Evolutionary conservation across 2,888 invertebrate genomes (phyloP).

Genomic region (Meteorus cinctellus): DNA sequence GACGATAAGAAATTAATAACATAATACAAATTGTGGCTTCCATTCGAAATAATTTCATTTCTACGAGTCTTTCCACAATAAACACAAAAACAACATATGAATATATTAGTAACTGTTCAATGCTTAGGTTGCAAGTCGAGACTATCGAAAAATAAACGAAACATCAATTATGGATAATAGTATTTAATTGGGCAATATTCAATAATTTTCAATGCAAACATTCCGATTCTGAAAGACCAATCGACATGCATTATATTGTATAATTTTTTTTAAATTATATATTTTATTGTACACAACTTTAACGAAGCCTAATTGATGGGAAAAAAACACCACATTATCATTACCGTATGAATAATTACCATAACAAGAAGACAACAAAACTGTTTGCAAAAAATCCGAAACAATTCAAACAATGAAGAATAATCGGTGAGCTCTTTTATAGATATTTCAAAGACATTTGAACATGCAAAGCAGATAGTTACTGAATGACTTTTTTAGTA

Average conservation of each 20-base stretch:
- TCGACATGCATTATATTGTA: not conserved
- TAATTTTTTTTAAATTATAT: not conserved
- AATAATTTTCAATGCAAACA: not conserved
- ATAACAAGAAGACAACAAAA: not conserved
- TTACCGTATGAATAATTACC: slow-evolving; percentile 7
- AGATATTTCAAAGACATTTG: slow-evolving; percentile 2
- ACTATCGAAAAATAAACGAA: slow-evolving; percentile 16
- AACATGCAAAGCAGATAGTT: not conserved
- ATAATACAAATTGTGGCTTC: slow-evolving; percentile 40
- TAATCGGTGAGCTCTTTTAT: not conserved
- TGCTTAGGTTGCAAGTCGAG: slow-evolving; percentile 19
- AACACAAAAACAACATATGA: slow-evolving; percentile 1
- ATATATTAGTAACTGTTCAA: slow-evolving; percentile 29
- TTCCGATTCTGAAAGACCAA: not conserved
- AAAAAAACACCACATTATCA: slow-evolving; percentile 1
- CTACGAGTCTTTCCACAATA: slow-evolving; percentile 35
- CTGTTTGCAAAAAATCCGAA: not conserved
- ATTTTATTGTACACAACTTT: not conserved
- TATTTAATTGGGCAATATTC: not conserved
- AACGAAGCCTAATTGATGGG: not conserved
- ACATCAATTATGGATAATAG: not conserved
- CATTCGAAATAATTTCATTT: slow-evolving; percentile 35
- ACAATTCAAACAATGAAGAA: not conserved
- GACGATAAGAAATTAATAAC: slow-evolving; percentile 5
- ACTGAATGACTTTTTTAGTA: not conserved